Evolutionary conservation across 2,888 invertebrate species (phyloP).

Genomic region (Athrips mouffetella): DNA sequence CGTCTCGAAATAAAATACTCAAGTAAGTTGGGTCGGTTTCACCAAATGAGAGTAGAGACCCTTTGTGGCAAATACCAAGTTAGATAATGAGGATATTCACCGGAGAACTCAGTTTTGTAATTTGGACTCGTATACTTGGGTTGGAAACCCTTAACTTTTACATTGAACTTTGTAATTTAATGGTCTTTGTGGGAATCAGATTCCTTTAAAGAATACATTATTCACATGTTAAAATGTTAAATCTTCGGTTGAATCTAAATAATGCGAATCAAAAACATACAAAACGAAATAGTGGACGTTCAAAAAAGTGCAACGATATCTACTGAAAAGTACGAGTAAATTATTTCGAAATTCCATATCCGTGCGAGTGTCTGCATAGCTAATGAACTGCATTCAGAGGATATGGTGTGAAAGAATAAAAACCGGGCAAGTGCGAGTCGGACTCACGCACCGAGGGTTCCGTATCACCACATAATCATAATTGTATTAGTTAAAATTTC

Average conservation of each 20-base stretch:
- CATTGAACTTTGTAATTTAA: conserved; percentile 23
- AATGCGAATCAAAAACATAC: not conserved
- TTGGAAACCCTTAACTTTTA: conserved; percentile 19
- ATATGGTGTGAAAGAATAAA: conserved; percentile 18
- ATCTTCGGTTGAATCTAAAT: not conserved
- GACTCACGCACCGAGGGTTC: too few species aligned
- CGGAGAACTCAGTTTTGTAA: conserved; percentile 25
- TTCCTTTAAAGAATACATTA: conserved; percentile 7
- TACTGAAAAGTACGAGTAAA: too few species aligned
- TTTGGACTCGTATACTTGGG: conserved; percentile 21
- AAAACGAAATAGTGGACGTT: not conserved
- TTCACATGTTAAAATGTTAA: not conserved
- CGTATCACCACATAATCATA: too few species aligned
- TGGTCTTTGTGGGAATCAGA: conserved; percentile 5
- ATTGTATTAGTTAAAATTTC: too few species aligned
- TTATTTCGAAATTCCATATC: too few species aligned
- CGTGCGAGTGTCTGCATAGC: not conserved
- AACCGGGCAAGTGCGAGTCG: too few species aligned
- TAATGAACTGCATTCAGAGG: conserved; percentile 1
- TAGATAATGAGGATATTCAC: conserved; percentile 31
- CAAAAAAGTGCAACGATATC: not conserved
- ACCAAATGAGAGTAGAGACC: conserved; percentile 30
- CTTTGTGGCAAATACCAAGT: conserved; percentile 29
- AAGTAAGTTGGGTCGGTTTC: conserved; percentile 27
- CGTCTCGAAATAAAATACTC: conserved; percentile 33